phyloP scores from a whole-genome alignment of 2,113 vertebrate genomes.

The Otus sunia region DNA sequence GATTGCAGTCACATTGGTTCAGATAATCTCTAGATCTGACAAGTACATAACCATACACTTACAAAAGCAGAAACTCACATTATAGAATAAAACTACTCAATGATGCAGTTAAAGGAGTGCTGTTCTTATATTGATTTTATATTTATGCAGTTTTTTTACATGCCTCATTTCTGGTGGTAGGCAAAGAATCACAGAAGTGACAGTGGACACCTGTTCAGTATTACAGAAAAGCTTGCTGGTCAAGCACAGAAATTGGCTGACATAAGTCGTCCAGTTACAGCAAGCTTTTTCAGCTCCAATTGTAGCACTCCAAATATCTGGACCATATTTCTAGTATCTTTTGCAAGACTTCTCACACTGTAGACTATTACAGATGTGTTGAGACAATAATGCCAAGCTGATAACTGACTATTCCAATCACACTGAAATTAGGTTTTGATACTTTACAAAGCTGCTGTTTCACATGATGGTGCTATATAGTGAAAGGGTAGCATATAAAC shows the following conservation, averaged over 20 bases:
- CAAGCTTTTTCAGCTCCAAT: neutral
- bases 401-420: neutral
- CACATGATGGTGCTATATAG: neutral
- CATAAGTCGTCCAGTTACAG: neutral
- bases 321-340: neutral
- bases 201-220: neutral
- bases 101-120: neutral
- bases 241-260: neutral
- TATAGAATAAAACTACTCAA: neutral
- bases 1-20: neutral
- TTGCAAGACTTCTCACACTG: neutral
- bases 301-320: neutral
- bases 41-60: neutral
- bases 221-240: neutral
- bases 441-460: neutral
- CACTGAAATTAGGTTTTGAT: neutral
- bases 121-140: neutral
- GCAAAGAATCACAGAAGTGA: neutral
- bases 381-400: neutral
- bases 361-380: neutral
- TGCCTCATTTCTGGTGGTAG: neutral
- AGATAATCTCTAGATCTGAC: neutral
- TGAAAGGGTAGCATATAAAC: neutral
- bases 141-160: neutral
- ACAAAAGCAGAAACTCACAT: neutral